These are phyloP conservation scores for Collichthys lucidus DNA, from an alignment of 2,113 vertebrate genomes.

Conservation along the genomic window DNA sequence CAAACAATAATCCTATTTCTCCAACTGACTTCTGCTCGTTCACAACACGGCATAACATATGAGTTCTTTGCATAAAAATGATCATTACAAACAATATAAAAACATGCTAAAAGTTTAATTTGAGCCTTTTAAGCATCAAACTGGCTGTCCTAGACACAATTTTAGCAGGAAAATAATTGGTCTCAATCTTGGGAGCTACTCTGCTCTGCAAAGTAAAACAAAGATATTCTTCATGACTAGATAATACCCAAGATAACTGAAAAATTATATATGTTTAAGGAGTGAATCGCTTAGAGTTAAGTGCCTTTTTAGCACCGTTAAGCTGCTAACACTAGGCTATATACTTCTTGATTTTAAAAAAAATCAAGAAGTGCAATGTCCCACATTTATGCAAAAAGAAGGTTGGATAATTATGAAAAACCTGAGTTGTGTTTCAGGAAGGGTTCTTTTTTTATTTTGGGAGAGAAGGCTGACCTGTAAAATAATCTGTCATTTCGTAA, in stretches of 20 bases:
- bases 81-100: slow-evolving; percentile 7
- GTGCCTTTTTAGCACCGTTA: too few species aligned
- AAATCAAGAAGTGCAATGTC: too few species aligned
- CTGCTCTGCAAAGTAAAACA: background rate
- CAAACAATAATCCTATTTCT: slow-evolving; percentile 66
- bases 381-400: too few species aligned
- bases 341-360: background rate
- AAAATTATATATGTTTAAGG: background rate
- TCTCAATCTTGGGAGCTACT: background rate
- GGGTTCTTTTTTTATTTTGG: too few species aligned
- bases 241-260: background rate
- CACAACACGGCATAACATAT: slow-evolving; percentile 5
- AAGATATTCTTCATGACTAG: background rate
- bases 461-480: too few species aligned
- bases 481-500: too few species aligned
- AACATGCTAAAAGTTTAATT: background rate
- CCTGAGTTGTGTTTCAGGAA: too few species aligned
- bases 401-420: too few species aligned
- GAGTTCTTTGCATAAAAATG: background rate
- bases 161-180: background rate
- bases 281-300: too few species aligned
- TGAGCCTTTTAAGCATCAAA: background rate
- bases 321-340: too few species aligned
- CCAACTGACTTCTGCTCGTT: slow-evolving; percentile 41
- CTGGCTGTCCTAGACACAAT: background rate